Base-by-base conservation (phyloP, 37 sponge, comb jelly and placozoan species). In the Dysidea cf. avara region DNA sequence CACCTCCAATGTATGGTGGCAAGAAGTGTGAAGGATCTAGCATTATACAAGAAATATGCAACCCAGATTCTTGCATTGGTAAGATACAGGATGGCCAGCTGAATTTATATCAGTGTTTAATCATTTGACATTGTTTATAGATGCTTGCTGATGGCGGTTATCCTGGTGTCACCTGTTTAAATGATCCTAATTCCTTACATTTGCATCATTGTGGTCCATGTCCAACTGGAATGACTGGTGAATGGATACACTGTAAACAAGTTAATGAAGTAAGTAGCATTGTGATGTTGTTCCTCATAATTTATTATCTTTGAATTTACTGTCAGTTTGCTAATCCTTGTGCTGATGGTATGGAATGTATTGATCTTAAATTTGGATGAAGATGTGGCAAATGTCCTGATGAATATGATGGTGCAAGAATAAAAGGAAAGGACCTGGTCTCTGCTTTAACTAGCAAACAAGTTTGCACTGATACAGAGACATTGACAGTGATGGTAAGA, bases 141-240 rank as follows among this genome's bases (percentile, higher is more conserved):
- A n/a, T n/a, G n/a, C n/a, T n/a, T n/a, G n/a, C n/a, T n/a, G n/a
- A n/a, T n/a, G n/a, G n/a, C n/a, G n/a, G n/a, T n/a, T n/a, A n/a
- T n/a, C n/a, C n/a, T n/a, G n/a, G n/a, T n/a, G n/a, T n/a, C n/a
- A n/a, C n/a, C n/a, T n/a, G n/a, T n/a, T n/a, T n/a, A n/a, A n/a
- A n/a, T n/a, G n/a, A n/a, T n/a, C n/a, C n/a, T n/a, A n/a, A n/a
- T n/a, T n/a, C n/a, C n/a, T n/a, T n/a, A n/a, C n/a, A n/a, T n/a
- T n/a, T n/a, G n/a, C n/a, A n/a, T n/a, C n/a, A n/a, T n/a, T 96
- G 96, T 83, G 93, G 76, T 26, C 34, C 69, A 52, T 96, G 96
- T 73, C 96, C 96, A 0, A 28, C 53, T 17, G 94, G 96, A 2
- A 60, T 85, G 54, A 43, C 72, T 2, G 96, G 96, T 25, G 77